These are phyloP conservation scores for Malurus elegans DNA, from an alignment of 2,113 vertebrate genomes.

Conservation along the genomic window DNA sequence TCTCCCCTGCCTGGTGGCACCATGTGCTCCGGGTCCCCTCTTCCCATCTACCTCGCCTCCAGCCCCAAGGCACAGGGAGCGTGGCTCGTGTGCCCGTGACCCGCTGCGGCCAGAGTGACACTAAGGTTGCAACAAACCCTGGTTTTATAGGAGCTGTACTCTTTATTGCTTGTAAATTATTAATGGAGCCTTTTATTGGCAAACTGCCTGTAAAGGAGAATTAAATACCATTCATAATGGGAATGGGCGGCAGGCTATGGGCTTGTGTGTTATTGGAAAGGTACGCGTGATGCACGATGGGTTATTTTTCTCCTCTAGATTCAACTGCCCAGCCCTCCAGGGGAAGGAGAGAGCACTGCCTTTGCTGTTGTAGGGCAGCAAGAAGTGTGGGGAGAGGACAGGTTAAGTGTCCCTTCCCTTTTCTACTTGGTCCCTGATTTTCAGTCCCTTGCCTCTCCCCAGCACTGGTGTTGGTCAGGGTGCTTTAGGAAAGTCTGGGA, in stretches of 20 bases:
- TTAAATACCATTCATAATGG: slow-evolving; percentile 61
- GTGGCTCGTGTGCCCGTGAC: not conserved
- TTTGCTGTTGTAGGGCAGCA: not conserved
- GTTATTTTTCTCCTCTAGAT: not conserved
- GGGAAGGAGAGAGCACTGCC: not conserved
- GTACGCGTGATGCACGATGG: fast-evolving
- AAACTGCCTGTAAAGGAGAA: slow-evolving; percentile 7
- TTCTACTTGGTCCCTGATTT: not conserved
- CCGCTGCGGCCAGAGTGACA: not conserved
- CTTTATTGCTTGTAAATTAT: slow-evolving; percentile 64
- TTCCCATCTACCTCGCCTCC: not conserved
- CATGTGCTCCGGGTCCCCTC: not conserved
- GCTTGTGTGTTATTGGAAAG: not conserved
- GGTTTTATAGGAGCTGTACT: not conserved
- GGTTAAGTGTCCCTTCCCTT: not conserved
- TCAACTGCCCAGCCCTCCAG: not conserved
- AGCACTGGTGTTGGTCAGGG: not conserved
- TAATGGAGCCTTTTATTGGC: slow-evolving; percentile 46
- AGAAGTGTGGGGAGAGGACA: not conserved
- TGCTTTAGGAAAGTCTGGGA: not conserved
- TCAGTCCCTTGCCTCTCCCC: not conserved
- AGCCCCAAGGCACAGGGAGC: not conserved
- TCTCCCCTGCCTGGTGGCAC: not conserved
- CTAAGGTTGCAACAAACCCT: slow-evolving; percentile 13
- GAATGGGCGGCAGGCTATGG: not conserved